phyloP scores from a whole-genome alignment of 2,113 vertebrate genomes.

The Chaetura pelagica region DNA sequence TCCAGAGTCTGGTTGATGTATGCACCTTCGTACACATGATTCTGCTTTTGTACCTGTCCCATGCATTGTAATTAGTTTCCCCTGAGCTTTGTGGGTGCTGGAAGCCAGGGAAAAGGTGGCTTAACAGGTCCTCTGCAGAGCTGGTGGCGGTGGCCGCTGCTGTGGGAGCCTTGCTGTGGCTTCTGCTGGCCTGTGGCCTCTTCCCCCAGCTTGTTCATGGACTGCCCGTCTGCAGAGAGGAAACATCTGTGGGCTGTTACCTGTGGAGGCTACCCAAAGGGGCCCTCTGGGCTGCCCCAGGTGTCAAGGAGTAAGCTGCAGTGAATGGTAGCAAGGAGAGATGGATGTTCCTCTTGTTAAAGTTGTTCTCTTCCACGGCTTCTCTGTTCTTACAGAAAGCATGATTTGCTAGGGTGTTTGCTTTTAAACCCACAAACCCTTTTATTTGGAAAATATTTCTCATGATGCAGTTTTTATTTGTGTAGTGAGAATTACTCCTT shows the following conservation, averaged over 20 bases:
- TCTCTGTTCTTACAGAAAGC: neutral
- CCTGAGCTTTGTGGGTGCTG: neutral
- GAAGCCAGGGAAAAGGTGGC: neutral
- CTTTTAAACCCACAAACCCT: neutral
- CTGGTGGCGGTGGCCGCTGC: neutral
- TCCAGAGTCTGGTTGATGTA: neutral
- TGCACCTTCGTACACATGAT: neutral
- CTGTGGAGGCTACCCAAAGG: accelerated
- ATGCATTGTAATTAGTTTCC: neutral
- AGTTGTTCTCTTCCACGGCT: neutral
- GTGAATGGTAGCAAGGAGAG: accelerated
- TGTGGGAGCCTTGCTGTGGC: accelerated
- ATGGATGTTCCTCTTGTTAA: accelerated
- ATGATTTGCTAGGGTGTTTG: neutral
- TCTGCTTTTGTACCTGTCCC: neutral
- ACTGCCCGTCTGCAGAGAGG: accelerated
- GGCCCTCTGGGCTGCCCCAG: accelerated
- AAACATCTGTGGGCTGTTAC: accelerated
- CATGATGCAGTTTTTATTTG: neutral
- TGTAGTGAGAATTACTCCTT: neutral
- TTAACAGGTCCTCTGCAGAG: neutral
- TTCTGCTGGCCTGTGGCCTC: neutral
- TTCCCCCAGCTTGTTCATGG: accelerated
- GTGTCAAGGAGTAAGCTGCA: accelerated
- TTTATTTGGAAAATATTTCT: neutral